phyloP scores from a whole-genome alignment of 2,888 invertebrate genomes.

The Boloria selene region DNA sequence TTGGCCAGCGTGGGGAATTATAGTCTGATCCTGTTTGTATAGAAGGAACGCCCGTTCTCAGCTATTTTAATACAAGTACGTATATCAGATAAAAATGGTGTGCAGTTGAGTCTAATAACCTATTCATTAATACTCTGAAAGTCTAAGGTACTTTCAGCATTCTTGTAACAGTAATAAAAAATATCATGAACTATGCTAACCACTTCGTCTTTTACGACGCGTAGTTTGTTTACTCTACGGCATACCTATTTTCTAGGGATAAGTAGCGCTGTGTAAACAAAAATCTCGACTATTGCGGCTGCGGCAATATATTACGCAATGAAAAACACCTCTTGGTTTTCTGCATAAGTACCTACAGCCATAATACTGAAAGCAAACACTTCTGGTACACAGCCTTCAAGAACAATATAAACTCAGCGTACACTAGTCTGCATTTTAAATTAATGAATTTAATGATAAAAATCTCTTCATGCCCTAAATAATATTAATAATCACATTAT shows the following conservation, averaged over 20 bases:
- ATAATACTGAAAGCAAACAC: slow-evolving; percentile 31
- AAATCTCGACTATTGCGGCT: slow-evolving; percentile 12
- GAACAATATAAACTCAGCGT: slow-evolving; percentile 30
- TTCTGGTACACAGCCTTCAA: slow-evolving; percentile 30
- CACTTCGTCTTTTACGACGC: neutral
- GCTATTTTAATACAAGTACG: no score
- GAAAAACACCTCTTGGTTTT: slow-evolving; percentile 18
- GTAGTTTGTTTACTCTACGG: neutral
- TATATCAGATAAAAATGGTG: no score
- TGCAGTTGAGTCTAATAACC: neutral
- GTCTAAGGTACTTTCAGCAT: neutral
- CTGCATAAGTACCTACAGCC: slow-evolving; percentile 13
- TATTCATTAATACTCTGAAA: neutral
- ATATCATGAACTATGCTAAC: neutral
- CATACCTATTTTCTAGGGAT: slow-evolving; percentile 11
- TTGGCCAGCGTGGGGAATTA: no score
- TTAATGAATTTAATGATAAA: slow-evolving; percentile 31
- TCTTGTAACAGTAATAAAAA: neutral
- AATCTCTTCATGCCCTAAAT: slow-evolving; percentile 14
- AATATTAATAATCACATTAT: no score
- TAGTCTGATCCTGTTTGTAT: no score
- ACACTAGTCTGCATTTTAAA: slow-evolving; percentile 28
- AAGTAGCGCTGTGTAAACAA: slow-evolving; percentile 20
- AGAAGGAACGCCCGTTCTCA: no score
- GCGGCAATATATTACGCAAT: slow-evolving; percentile 15